Conservation (phyloP, 64 coral and sea anemone genomes). For the Pocillopora damicornis region DNA sequence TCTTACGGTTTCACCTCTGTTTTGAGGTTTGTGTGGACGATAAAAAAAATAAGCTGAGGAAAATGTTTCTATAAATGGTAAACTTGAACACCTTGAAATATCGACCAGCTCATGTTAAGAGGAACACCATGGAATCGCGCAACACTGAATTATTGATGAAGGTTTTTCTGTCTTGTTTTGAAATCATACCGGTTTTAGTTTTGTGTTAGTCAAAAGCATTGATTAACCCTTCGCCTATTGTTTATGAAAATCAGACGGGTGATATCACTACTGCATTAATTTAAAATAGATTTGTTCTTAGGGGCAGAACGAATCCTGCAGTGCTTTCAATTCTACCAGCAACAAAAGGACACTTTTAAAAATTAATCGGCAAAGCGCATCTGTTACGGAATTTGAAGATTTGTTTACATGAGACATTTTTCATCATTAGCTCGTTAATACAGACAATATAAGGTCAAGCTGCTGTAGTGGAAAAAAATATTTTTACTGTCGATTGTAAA, state of each 20-base stretch:
- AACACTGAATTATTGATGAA: slow-evolving; percentile 23
- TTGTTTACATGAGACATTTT: slow-evolving; percentile 20
- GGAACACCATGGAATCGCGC: not conserved
- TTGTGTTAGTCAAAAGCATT: too few species aligned
- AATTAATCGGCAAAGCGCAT: slow-evolving; percentile 21
- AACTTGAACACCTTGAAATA: not conserved
- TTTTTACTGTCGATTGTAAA: not conserved
- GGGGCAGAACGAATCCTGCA: not conserved
- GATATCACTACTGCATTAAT: not conserved
- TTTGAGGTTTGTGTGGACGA: not conserved
- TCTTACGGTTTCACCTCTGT: not conserved
- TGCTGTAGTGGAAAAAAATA: not conserved
- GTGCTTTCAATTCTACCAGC: not conserved
- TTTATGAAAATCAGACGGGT: not conserved
- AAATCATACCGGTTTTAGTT: not conserved
- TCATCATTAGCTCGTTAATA: slow-evolving; percentile 24
- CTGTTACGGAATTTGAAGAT: slow-evolving; percentile 20
- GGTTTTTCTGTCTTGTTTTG: slow-evolving; percentile 8
- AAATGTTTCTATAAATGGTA: not conserved
- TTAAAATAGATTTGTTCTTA: not conserved
- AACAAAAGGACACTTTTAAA: slow-evolving; percentile 34
- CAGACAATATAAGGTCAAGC: slow-evolving; percentile 29
- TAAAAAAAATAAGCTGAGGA: not conserved
- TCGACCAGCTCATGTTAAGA: not conserved
- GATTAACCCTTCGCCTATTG: slow-evolving; percentile 3